Conservation (phyloP, 1,140 invertebrate genomes). For the Drosophila rufa region DNA sequence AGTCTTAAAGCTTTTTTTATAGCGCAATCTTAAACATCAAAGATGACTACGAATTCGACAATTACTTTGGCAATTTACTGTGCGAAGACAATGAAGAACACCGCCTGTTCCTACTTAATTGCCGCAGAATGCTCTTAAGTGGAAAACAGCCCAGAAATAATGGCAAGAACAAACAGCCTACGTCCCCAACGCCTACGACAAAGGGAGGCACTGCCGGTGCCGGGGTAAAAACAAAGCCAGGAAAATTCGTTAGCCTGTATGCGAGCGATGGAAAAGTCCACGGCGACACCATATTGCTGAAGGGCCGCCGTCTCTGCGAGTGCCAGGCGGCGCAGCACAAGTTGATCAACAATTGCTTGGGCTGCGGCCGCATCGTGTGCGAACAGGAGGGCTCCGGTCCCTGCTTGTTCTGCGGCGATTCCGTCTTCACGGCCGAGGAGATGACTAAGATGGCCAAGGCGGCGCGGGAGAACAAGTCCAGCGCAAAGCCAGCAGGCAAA, state of each 20-base stretch:
- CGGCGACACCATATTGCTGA: conserved; percentile 88
- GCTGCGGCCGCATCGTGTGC: conserved; percentile 98
- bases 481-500: conserved; percentile 1
- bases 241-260: conserved; percentile 92
- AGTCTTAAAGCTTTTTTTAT: conserved; percentile 62
- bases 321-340: conserved; percentile 97
- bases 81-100: conserved; percentile 88
- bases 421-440: conserved; percentile 92
- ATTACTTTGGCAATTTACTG: conserved; percentile 89
- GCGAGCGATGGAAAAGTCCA: conserved; percentile 89
- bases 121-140: conserved; percentile 87
- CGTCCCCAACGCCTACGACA: conserved; percentile 3
- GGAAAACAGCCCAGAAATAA: conserved; percentile 85
- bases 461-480: conserved; percentile 19
- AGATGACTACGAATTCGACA: conserved; percentile 89
- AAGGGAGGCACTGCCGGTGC: background rate
- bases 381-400: conserved; percentile 98
- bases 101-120: conserved; percentile 88
- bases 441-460: conserved; percentile 50
- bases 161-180: conserved; percentile 30
- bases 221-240: conserved; percentile 88
- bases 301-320: conserved; percentile 94
- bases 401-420: conserved; percentile 95
- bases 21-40: conserved; percentile 88
- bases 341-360: conserved; percentile 96